Base-by-base conservation (phyloP, 1,140 invertebrate species). In the Drosophila busckii region DNA sequence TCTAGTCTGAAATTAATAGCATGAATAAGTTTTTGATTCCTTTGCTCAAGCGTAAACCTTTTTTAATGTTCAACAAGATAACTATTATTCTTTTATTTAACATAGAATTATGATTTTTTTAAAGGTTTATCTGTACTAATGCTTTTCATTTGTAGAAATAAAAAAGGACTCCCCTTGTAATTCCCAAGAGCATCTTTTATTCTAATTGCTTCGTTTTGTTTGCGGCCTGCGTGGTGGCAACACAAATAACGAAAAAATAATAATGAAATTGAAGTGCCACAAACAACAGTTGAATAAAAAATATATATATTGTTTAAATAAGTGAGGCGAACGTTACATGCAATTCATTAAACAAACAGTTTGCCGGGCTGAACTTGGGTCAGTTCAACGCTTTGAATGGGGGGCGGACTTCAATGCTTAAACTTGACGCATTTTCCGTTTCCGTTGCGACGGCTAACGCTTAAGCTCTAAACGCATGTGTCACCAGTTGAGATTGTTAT, bases 171-270 rank as follows among this genome's bases (percentile, higher is more conserved):
- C 34, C 28, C 17, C 20, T 50, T 49, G 31, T 1, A 34, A 46
- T 54, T 75, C 75, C 70, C 76, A 34, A 20, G 75, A 59, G 76
- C 59, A 54, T 56, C 67, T 83, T 82, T 75, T 58, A 80, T 83
- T 70, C 63, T 80, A 80, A 83, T 80, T 82, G 76, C 70, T 82
- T 80, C 34, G 56, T 49, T 60, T 71, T 82, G 69, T 75, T 73
- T 75, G 75, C 20, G 40, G 40, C 23, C 41, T 56, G 53, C 22
- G 44, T 17, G 26, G 23, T 32, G 32, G 23, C 16, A 15, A 20
- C 8, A 49, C 17, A 20, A 23, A 40, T 50, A 38, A 60, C n/a
- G 46, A 52, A 45, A 48, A 31, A 59, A 46, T 44, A 63, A 70
- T 55, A 52, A 46, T 42, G 60, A 37, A 54, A 23, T 42, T 13